A percentile compares a stretch with the other conserved stretches of the same genome.
These are phyloP conservation scores for Epirrhoe alternata DNA, from an alignment of 2,888 invertebrate species.

Conservation along the genomic window DNA sequence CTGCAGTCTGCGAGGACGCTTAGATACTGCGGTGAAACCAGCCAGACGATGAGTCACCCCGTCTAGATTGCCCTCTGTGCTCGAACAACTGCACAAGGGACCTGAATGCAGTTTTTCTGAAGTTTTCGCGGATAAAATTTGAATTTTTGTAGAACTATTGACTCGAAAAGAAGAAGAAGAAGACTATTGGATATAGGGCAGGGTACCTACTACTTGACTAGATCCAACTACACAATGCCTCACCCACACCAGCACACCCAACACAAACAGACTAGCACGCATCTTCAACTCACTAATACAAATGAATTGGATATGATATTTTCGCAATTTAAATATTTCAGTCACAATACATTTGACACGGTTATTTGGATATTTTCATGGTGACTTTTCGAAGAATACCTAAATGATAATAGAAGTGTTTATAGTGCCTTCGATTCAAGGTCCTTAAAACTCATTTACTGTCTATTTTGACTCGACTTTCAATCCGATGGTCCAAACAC, in stretches of 20 bases:
- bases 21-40: too few relatives aligned
- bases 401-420: conserved; percentile 8
- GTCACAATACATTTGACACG: conserved; percentile 35
- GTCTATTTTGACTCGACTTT: too few relatives aligned
- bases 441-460: neutral
- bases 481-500: too few relatives aligned
- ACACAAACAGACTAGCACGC: conserved; percentile 20
- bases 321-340: conserved; percentile 37
- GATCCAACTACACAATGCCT: conserved; percentile 12
- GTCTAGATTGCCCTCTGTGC: too few relatives aligned
- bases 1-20: too few relatives aligned
- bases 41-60: too few relatives aligned
- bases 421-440: conserved; percentile 5
- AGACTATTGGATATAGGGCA: too few relatives aligned
- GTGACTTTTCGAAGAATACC: conserved; percentile 25
- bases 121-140: too few relatives aligned
- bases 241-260: conserved; percentile 36
- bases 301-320: conserved; percentile 24
- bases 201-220: neutral
- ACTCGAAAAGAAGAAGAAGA: too few relatives aligned
- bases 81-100: too few relatives aligned
- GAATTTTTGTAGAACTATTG: too few relatives aligned
- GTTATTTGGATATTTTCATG: conserved; percentile 35
- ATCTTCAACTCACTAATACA: conserved; percentile 35
- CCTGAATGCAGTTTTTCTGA: too few relatives aligned